phyloP scores from a whole-genome alignment of 2,888 invertebrate species.

The Sphaerophoria rueppellii region DNA sequence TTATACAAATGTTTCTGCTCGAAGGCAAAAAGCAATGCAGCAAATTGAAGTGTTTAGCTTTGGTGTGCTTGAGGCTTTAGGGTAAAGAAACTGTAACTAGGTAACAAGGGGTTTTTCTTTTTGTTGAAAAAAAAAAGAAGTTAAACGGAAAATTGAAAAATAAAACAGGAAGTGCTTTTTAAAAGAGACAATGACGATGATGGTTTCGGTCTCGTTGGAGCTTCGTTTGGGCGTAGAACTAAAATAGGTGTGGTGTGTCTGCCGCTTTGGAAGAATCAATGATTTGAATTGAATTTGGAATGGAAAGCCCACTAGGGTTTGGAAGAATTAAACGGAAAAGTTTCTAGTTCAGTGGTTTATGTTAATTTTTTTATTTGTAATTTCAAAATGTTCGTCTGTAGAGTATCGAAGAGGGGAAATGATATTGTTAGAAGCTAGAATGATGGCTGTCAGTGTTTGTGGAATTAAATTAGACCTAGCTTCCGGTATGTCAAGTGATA shows the following conservation, averaged over 20 bases:
- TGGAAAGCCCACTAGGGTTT: conserved; percentile 16
- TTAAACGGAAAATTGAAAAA: conserved; percentile 28
- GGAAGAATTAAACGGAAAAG: conserved; percentile 5
- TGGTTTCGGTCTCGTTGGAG: conserved; percentile 8
- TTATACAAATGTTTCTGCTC: not conserved
- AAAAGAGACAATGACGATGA: conserved; percentile 1
- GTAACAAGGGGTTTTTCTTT: conserved; percentile 51
- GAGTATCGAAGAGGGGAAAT: too few relatives aligned
- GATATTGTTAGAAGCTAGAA: too few relatives aligned
- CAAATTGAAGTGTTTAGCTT: conserved; percentile 28
- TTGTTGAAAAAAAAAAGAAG: not conserved
- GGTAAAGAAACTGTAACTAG: conserved; percentile 67
- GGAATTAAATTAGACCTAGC: too few relatives aligned
- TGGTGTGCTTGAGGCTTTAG: not conserved
- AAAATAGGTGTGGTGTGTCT: conserved; percentile 46
- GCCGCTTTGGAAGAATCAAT: conserved; percentile 31
- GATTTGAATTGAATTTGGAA: conserved; percentile 28
- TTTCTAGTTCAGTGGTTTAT: conserved; percentile 62
- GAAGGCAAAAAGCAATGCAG: conserved; percentile 25
- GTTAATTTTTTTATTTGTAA: conserved; percentile 2
- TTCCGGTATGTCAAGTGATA: too few relatives aligned
- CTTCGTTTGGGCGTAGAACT: not conserved
- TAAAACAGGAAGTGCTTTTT: conserved; percentile 33
- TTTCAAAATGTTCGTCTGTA: not conserved
- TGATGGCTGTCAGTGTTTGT: too few relatives aligned